Percentiles rank a stretch among this genome's conserved stretches.
Evolutionary conservation across 2,113 vertebrate species (phyloP).

Genomic region (Bos taurus): DNA sequence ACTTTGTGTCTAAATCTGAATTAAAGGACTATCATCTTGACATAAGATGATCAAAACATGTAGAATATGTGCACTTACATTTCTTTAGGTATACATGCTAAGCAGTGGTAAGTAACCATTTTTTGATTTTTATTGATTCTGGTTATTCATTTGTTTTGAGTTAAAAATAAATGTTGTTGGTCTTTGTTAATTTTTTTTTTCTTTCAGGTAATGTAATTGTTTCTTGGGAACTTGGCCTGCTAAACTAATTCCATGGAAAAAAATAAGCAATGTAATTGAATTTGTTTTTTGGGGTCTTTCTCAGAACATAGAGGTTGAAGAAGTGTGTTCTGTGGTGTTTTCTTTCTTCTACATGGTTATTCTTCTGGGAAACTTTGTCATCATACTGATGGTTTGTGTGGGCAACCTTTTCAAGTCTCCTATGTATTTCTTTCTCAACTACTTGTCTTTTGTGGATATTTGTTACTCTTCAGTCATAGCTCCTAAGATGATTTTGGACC

Average conservation of each 20-base stretch:
- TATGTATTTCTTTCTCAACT: slow-evolving; percentile 62
- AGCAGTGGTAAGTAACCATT: not conserved
- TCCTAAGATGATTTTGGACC: slow-evolving; percentile 49
- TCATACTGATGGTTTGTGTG: slow-evolving; percentile 25
- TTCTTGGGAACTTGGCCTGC: not conserved
- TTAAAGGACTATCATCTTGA: not conserved
- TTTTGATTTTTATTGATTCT: not conserved
- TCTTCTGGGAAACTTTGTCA: slow-evolving; percentile 53
- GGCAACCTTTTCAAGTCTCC: slow-evolving; percentile 23
- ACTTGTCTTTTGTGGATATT: slow-evolving; percentile 60
- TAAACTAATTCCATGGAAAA: not conserved
- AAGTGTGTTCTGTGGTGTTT: slow-evolving; percentile 33
- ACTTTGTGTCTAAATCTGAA: not conserved
- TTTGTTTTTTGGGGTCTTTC: slow-evolving; percentile 48
- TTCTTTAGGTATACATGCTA: not conserved
- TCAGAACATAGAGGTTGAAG: slow-evolving; percentile 19
- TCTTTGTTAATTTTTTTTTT: not conserved
- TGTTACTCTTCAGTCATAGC: slow-evolving; percentile 49
- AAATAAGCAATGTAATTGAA: slow-evolving; percentile 35
- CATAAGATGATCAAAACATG: not conserved
- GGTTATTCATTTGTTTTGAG: not conserved
- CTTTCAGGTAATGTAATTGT: not conserved
- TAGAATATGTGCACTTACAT: not conserved
- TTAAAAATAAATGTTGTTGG: not conserved
- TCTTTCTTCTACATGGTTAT: slow-evolving; percentile 31